Evolutionary conservation across 2,888 invertebrate genomes (phyloP).

Genomic region (Ischnura elegans): DNA sequence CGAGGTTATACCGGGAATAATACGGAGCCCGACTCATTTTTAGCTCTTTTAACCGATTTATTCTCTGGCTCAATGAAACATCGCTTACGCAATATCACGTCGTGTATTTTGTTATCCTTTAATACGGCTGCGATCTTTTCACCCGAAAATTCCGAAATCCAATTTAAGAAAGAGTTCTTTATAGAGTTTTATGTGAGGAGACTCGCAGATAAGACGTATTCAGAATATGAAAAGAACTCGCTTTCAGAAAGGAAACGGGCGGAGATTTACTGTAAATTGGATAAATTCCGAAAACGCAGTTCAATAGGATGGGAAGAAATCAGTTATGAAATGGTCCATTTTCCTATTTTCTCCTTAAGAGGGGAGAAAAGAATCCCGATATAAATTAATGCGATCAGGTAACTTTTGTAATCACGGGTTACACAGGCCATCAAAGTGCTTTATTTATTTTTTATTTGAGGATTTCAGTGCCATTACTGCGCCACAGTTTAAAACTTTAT

Average conservation of each 20-base stretch:
- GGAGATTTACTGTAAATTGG: constrained; percentile 59
- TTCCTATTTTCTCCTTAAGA: not conserved
- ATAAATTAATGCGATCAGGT: not conserved
- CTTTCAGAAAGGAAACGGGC: constrained; percentile 38
- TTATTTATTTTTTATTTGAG: not conserved
- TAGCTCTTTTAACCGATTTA: not conserved
- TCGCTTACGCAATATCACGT: not conserved
- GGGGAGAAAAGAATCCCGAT: not conserved
- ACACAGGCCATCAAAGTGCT: not conserved
- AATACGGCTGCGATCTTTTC: constrained; percentile 26
- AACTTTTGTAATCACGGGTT: not conserved
- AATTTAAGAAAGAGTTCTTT: constrained; percentile 25
- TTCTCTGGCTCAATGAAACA: not conserved
- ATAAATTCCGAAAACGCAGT: constrained; percentile 15
- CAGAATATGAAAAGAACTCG: constrained; percentile 53
- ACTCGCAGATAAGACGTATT: constrained; percentile 32
- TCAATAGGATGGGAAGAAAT: not conserved
- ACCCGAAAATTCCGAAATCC: constrained; percentile 43
- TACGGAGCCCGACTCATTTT: no score
- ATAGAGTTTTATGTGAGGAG: constrained; percentile 41
- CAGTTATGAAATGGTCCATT: not conserved
- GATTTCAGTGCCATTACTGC: not conserved
- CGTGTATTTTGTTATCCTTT: constrained; percentile 51
- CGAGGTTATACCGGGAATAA: no score
- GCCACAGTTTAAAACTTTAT: not conserved